phyloP scores from a whole-genome alignment of 1,140 invertebrate species.

The Lethrus apterus region DNA sequence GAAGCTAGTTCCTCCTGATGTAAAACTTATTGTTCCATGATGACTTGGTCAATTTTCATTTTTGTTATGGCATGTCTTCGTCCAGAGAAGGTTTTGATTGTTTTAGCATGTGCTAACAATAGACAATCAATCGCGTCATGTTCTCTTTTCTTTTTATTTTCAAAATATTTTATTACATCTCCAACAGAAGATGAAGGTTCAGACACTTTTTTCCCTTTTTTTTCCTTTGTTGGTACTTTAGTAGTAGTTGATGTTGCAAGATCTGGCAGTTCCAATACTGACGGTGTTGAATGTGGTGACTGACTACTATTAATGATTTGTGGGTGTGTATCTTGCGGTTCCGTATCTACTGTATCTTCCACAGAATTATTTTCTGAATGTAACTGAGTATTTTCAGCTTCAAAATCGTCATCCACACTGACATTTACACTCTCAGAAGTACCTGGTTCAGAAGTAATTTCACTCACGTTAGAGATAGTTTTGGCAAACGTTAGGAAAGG shows the following conservation, averaged over 20 bases:
- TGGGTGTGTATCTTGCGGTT: not conserved
- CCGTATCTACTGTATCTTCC: not conserved
- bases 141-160: too few species aligned
- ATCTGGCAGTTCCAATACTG: too few species aligned
- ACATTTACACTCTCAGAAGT: not conserved
- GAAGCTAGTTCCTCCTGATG: too few species aligned
- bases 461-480: conserved; percentile 15
- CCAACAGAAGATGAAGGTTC: not conserved
- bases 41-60: not conserved
- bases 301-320: not conserved
- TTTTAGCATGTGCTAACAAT: conserved; percentile 4
- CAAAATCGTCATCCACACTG: not conserved
- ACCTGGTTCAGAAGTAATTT: not conserved
- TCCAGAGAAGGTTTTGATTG: conserved; percentile 8
- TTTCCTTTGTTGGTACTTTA: too few species aligned
- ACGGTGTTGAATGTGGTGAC: not conserved
- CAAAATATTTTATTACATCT: conserved; percentile 5
- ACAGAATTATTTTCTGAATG: too few species aligned
- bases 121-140: not conserved
- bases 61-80: conserved; percentile 1
- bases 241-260: not conserved
- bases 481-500: conserved; percentile 17
- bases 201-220: too few species aligned
- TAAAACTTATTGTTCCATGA: not conserved
- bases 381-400: too few species aligned